Percentiles rank a stretch among this genome's conserved stretches.
These are phyloP conservation scores for Nomada fabriciana DNA, from an alignment of 2,888 invertebrate genomes.

Conservation along the genomic window DNA sequence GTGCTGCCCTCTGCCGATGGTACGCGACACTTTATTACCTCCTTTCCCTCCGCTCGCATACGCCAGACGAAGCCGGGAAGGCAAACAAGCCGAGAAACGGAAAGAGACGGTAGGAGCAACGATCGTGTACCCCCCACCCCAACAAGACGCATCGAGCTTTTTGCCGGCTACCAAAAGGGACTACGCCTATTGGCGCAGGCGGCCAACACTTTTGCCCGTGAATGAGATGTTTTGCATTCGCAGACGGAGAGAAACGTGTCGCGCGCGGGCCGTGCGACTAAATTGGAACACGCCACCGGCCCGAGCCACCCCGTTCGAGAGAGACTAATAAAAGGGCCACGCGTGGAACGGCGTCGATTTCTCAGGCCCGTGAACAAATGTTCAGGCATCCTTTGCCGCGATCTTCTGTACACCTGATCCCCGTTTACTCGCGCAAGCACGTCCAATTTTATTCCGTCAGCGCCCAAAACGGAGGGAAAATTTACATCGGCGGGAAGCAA, in stretches of 20 bases:
- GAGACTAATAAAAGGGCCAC: constrained; percentile 48
- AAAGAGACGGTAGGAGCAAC: constrained; percentile 50
- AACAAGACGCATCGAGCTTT: constrained; percentile 41
- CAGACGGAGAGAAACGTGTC: constrained; percentile 82
- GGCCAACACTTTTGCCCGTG: constrained; percentile 79
- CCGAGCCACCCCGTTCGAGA: constrained; percentile 33
- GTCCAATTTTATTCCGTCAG: neutral
- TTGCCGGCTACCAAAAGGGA: constrained; percentile 67
- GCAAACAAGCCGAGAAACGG: constrained; percentile 27
- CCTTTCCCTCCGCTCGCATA: constrained; percentile 21
- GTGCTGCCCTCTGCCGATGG: constrained; percentile 69
- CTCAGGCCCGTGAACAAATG: constrained; percentile 10
- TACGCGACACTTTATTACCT: constrained; percentile 57
- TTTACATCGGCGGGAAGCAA: constrained; percentile 29
- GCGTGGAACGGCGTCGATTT: constrained; percentile 16
- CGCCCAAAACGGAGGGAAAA: neutral
- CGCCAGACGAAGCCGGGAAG: constrained; percentile 29
- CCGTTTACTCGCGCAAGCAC: neutral
- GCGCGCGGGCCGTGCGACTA: constrained; percentile 70
- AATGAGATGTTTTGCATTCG: constrained; percentile 84
- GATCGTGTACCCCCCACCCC: constrained; percentile 55
- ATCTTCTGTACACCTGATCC: constrained; percentile 18
- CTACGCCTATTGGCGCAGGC: constrained; percentile 74
- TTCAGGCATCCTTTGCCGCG: neutral
- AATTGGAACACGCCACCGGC: constrained; percentile 74